Conservation (phyloP, 2,888 invertebrate genomes). For the Lithophane socia region DNA sequence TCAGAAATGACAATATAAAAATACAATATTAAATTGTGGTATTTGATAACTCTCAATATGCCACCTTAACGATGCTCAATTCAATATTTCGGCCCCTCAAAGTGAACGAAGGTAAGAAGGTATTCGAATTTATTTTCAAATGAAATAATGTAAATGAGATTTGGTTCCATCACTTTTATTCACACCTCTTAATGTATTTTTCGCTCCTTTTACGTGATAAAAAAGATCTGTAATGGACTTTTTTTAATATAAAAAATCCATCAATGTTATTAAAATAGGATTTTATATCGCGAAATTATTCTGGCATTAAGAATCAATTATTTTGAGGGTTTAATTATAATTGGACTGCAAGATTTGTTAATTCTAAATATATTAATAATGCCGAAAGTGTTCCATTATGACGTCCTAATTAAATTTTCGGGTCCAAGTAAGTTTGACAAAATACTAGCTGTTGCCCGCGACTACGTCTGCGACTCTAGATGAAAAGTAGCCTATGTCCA, state of each 20-base stretch:
- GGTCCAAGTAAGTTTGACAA: not conserved
- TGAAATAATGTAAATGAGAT: slow-evolving; percentile 65
- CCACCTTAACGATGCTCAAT: slow-evolving; percentile 34
- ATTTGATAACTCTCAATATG: slow-evolving; percentile 20
- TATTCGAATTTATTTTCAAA: slow-evolving; percentile 58
- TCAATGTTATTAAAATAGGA: slow-evolving; percentile 15
- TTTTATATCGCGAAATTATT: not conserved
- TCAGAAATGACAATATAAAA: slow-evolving; percentile 5
- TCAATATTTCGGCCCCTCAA: slow-evolving; percentile 39
- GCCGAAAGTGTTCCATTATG: not conserved
- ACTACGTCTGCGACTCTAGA: no score
- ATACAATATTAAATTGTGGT: slow-evolving; percentile 15
- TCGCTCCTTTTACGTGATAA: slow-evolving; percentile 33
- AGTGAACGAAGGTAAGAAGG: slow-evolving; percentile 33
- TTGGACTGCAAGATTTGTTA: not conserved
- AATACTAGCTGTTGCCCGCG: no score
- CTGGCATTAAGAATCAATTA: not conserved
- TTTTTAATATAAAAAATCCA: slow-evolving; percentile 13
- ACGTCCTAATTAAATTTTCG: not conserved
- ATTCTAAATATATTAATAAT: not conserved
- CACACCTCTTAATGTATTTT: slow-evolving; percentile 56
- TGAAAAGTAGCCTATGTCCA: no score
- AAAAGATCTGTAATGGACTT: slow-evolving; percentile 38
- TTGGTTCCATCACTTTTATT: slow-evolving; percentile 58
- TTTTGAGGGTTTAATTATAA: not conserved